These are phyloP conservation scores for Lutjanus argentimaculatus DNA, from an alignment of 2,797 vertebrate genomes.

Conservation along the genomic window DNA sequence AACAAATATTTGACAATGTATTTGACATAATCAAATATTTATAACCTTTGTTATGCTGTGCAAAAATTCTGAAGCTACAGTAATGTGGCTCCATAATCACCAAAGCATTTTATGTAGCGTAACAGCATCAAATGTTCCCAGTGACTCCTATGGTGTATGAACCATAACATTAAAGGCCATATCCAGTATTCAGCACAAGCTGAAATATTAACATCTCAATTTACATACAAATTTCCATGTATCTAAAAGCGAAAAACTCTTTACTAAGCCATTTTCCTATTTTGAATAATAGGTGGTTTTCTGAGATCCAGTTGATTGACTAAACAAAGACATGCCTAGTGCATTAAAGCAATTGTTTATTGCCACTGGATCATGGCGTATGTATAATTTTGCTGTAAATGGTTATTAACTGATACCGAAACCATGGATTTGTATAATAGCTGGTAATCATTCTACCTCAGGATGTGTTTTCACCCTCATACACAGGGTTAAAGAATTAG, in stretches of 20 bases:
- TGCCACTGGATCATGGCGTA: conserved; percentile 73
- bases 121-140: conserved; percentile 66
- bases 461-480: conserved; percentile 82
- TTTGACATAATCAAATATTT: conserved; percentile 48
- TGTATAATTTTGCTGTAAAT: conserved; percentile 84
- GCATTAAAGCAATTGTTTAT: conserved; percentile 87
- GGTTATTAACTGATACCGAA: conserved; percentile 85
- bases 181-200: conserved; percentile 70
- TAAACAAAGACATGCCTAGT: conserved; percentile 84
- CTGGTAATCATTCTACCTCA: conserved; percentile 84
- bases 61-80: conserved; percentile 35
- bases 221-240: conserved; percentile 83
- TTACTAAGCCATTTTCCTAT: conserved; percentile 79
- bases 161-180: conserved; percentile 77
- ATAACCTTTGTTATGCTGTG: conserved; percentile 38
- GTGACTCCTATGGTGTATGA: conserved; percentile 68
- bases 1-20: conserved; percentile 24
- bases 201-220: conserved; percentile 81
- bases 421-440: conserved; percentile 83
- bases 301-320: conserved; percentile 80
- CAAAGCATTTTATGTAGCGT: conserved; percentile 57
- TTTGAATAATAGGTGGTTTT: conserved; percentile 81
- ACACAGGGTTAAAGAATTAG: conserved; percentile 87
- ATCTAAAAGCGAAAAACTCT: conserved; percentile 81
- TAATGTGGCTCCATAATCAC: conserved; percentile 55